Percentiles rank a stretch among this genome's conserved stretches.
phyloP scores from a whole-genome alignment of 2,113 vertebrate species.

The Bufo gargarizans region DNA sequence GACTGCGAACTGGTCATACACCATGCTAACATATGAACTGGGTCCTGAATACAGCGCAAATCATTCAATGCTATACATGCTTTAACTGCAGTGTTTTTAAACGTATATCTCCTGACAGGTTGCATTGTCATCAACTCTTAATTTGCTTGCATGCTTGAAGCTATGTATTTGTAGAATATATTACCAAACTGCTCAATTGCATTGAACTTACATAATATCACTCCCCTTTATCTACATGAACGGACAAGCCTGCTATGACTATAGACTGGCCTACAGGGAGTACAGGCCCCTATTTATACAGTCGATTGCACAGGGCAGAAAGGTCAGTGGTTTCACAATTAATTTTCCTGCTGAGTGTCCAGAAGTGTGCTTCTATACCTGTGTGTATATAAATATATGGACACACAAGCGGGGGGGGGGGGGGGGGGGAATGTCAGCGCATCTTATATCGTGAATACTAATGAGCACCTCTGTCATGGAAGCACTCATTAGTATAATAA shows the following conservation, averaged over 20 bases:
- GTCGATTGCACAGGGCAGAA: too few relatives aligned
- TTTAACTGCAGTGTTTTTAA: background rate
- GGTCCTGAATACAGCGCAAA: background rate
- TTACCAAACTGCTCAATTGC: background rate
- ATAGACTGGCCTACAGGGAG: too few relatives aligned
- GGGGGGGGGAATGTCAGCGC: too few relatives aligned
- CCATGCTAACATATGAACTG: constrained; percentile 24
- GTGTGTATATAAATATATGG: background rate
- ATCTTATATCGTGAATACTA: too few relatives aligned
- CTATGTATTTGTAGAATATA: background rate
- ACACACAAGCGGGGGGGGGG: too few relatives aligned
- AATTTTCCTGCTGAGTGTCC: background rate
- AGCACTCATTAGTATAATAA: too few relatives aligned
- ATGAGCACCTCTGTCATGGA: too few relatives aligned
- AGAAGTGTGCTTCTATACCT: background rate
- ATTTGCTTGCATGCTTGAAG: background rate
- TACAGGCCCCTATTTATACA: too few relatives aligned
- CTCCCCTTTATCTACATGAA: background rate
- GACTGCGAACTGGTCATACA: constrained; percentile 12
- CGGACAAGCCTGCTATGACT: background rate
- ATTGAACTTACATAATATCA: too few relatives aligned
- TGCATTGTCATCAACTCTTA: background rate
- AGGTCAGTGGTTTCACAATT: too few relatives aligned
- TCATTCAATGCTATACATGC: background rate
- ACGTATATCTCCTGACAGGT: background rate